These are phyloP conservation scores for Meloidogyne floridensis DNA, from an alignment of 1,140 invertebrate species.

Conservation along the genomic window DNA sequence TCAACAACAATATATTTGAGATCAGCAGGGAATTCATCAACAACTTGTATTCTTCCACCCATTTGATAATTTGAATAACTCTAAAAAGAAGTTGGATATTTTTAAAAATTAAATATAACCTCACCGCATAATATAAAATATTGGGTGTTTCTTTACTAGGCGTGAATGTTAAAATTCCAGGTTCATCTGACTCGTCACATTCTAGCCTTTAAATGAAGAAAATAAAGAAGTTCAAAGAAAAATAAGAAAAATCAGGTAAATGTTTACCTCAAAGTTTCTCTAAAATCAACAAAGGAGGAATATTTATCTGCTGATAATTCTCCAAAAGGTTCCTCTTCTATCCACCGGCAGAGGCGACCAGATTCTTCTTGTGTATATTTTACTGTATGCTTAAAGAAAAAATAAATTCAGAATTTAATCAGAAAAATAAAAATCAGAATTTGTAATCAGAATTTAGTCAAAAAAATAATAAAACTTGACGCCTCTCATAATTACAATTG, in stretches of 20 bases:
- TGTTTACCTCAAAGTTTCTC: constrained; percentile 39
- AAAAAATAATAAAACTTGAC: not conserved
- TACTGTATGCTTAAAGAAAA: constrained; percentile 7
- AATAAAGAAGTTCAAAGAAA: not conserved
- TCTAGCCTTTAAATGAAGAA: constrained; percentile 34
- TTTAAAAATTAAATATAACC: constrained; percentile 32
- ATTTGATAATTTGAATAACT: constrained; percentile 86
- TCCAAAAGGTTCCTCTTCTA: constrained; percentile 13
- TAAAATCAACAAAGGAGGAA: constrained; percentile 51
- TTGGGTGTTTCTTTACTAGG: constrained; percentile 89
- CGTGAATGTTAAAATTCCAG: constrained; percentile 77
- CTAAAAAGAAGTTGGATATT: constrained; percentile 66
- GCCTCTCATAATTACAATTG: constrained; percentile 2
- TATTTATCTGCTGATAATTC: constrained; percentile 47
- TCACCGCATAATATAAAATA: constrained; percentile 86
- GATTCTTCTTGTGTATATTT: constrained; percentile 34
- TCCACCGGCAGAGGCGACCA: constrained; percentile 53
- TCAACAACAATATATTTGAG: constrained; percentile 56
- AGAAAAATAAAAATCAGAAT: no score
- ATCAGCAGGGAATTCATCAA: constrained; percentile 71
- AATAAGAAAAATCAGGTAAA: no score
- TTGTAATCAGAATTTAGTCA: no score
- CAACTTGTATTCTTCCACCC: constrained; percentile 84
- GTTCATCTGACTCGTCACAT: constrained; percentile 68
- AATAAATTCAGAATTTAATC: no score